Conservation (phyloP, 2,113 vertebrate genomes). For the Pterophyllum scalare region DNA sequence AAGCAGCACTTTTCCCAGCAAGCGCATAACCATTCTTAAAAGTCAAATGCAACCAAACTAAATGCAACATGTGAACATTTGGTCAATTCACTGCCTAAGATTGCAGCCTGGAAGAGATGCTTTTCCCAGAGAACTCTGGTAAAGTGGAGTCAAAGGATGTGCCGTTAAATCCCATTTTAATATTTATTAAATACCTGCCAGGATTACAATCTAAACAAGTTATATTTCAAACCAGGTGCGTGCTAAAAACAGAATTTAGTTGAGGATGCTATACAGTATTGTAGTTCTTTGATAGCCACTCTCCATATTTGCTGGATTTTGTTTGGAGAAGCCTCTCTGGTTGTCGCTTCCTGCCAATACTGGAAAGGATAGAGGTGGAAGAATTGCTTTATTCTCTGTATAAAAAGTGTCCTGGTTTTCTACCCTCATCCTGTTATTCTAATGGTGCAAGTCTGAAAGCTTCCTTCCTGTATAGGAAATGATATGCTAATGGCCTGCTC, state of each 20-base stretch:
- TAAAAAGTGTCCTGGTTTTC: conserved; percentile 44
- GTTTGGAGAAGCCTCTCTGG: conserved; percentile 33
- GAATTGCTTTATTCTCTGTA: conserved; percentile 37
- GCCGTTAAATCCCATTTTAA: conserved; percentile 4
- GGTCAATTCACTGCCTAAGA: conserved; percentile 16
- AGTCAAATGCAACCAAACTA: conserved; percentile 43
- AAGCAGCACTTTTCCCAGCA: conserved; percentile 55
- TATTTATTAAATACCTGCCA: background rate
- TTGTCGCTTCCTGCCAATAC: background rate
- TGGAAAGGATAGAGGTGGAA: conserved; percentile 24
- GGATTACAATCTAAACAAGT: background rate
- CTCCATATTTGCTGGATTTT: conserved; percentile 6
- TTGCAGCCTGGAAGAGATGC: background rate
- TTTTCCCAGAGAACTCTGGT: background rate
- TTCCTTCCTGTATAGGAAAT: conserved; percentile 81
- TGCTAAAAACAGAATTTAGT: background rate
- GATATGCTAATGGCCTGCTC: conserved; percentile 69
- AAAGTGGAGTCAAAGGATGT: background rate
- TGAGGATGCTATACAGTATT: background rate
- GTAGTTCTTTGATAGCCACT: background rate
- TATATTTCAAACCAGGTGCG: conserved; percentile 8
- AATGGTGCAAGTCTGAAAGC: conserved; percentile 60
- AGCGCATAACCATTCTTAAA: conserved; percentile 43
- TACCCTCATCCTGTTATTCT: conserved; percentile 67
- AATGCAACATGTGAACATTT: conserved; percentile 53